phyloP scores from a whole-genome alignment of 2,113 vertebrate genomes.

The Gila orcuttii region DNA sequence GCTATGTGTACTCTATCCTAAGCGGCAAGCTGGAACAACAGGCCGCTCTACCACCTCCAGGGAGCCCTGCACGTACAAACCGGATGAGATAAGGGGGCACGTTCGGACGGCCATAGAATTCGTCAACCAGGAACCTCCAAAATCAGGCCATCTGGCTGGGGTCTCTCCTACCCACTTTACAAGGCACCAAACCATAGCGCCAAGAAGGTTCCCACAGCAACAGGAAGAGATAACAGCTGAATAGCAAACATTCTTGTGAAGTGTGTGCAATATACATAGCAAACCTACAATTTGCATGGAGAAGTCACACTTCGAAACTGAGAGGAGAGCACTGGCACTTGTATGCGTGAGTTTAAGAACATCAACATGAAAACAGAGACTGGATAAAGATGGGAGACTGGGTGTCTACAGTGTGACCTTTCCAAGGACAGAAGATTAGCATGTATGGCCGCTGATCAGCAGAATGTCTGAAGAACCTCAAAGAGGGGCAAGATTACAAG shows the following conservation, averaged over 20 bases:
- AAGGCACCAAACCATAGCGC: conserved; percentile 64
- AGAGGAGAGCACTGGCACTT: conserved; percentile 9
- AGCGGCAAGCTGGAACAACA: conserved; percentile 64
- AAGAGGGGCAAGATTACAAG: conserved; percentile 20
- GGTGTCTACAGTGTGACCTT: conserved; percentile 30
- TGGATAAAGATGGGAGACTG: conserved; percentile 26
- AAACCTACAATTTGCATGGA: conserved; percentile 8
- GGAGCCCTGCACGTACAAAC: conserved; percentile 57
- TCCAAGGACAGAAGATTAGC: conserved; percentile 50
- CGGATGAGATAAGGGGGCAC: conserved; percentile 66
- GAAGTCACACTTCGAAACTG: background rate
- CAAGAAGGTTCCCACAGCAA: conserved; percentile 64
- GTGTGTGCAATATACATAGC: conserved; percentile 28
- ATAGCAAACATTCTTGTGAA: conserved; percentile 3
- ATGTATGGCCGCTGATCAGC: conserved; percentile 40
- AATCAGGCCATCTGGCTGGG: conserved; percentile 71
- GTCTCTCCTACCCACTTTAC: conserved; percentile 64
- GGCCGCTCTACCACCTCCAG: conserved; percentile 40
- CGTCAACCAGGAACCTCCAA: conserved; percentile 64
- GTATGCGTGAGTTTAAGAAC: background rate
- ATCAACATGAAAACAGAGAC: conserved; percentile 28
- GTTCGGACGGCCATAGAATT: conserved; percentile 57
- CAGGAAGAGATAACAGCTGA: conserved; percentile 50
- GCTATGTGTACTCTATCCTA: conserved; percentile 20
- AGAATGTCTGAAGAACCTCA: conserved; percentile 29